phyloP scores from a whole-genome alignment of 2,113 vertebrate genomes.

The Choloepus hoffmanni region DNA sequence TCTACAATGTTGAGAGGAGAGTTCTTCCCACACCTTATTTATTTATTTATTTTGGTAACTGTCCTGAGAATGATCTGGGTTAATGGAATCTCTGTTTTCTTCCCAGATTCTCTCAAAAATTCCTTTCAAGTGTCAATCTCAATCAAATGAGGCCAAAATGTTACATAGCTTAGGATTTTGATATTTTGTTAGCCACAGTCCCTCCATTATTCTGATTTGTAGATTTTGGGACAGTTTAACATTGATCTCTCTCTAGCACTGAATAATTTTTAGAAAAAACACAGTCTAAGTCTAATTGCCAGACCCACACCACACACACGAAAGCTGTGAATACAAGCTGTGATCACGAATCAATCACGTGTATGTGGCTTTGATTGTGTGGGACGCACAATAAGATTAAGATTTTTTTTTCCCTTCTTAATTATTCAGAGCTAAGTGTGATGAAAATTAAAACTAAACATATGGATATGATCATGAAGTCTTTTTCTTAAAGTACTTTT shows the following conservation, averaged over 20 bases:
- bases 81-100: slow-evolving; percentile 52
- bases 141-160: slow-evolving; percentile 62
- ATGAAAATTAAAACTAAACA: slow-evolving; percentile 85
- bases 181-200: slow-evolving; percentile 62
- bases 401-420: slow-evolving; percentile 79
- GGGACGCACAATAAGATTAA: slow-evolving; percentile 75
- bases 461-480: slow-evolving; percentile 78
- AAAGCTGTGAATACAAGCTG: slow-evolving; percentile 84
- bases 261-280: slow-evolving; percentile 82
- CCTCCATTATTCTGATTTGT: slow-evolving; percentile 75
- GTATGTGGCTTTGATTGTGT: slow-evolving; percentile 80
- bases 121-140: slow-evolving; percentile 77
- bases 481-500: slow-evolving; percentile 79
- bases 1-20: slow-evolving; percentile 48
- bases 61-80: slow-evolving; percentile 69
- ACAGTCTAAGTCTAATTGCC: slow-evolving; percentile 80
- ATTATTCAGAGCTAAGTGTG: slow-evolving; percentile 85
- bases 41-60: slow-evolving; percentile 49
- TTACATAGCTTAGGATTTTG: slow-evolving; percentile 73
- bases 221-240: slow-evolving; percentile 74
- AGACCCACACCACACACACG: slow-evolving; percentile 79
- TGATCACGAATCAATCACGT: slow-evolving; percentile 67
- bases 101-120: slow-evolving; percentile 63
- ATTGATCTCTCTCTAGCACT: slow-evolving; percentile 71
- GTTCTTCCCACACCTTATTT: slow-evolving; percentile 23